Evolutionary conservation across 2,888 invertebrate genomes (phyloP).

Genomic region (Torymus tubicola): DNA sequence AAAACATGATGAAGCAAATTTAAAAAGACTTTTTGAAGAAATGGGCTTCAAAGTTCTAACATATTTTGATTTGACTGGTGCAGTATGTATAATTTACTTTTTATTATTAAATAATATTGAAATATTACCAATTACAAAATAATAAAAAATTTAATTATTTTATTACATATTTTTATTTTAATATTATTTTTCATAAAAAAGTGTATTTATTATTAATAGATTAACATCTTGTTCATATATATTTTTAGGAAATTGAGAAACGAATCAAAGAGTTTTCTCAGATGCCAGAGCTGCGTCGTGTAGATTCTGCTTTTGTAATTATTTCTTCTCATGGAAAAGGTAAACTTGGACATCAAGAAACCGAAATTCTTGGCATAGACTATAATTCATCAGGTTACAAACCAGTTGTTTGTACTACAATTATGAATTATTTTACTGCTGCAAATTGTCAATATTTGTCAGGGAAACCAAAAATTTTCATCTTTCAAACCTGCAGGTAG

Average conservation of each 20-base stretch:
- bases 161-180: no score
- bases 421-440: conserved; percentile 75
- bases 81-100: conserved; percentile 61
- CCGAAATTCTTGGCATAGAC: conserved; percentile 68
- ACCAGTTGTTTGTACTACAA: conserved; percentile 65
- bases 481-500: conserved; percentile 79
- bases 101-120: not conserved
- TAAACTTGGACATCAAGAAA: conserved; percentile 59
- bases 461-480: conserved; percentile 80
- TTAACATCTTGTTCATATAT: not conserved
- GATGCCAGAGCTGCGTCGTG: conserved; percentile 62
- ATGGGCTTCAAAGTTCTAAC: conserved; percentile 72
- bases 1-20: conserved; percentile 67
- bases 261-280: conserved; percentile 66
- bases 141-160: no score
- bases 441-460: conserved; percentile 76
- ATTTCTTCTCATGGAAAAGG: conserved; percentile 70
- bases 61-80: conserved; percentile 64
- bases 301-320: conserved; percentile 72
- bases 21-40: conserved; percentile 67
- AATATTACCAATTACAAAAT: no score
- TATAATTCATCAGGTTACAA: conserved; percentile 55
- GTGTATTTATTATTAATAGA: not conserved
- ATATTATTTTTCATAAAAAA: no score
- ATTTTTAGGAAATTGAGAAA: conserved; percentile 66